A percentile compares a stretch with the other conserved stretches of the same genome.
phyloP scores from a whole-genome alignment of 2,113 vertebrate species.

The Epinephelus moara region DNA sequence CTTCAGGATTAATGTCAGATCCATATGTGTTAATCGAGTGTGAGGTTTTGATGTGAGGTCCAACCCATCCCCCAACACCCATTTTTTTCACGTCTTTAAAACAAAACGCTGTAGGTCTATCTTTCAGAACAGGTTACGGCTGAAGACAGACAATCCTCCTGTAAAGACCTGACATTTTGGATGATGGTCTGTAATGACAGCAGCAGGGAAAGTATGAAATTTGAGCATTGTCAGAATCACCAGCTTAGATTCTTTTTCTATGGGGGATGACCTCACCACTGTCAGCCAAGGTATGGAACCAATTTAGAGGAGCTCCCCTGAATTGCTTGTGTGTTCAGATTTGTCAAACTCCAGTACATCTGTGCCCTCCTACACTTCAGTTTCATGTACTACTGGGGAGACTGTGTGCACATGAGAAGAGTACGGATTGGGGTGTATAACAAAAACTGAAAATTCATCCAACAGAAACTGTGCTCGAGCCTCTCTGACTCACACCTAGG shows the following conservation, averaged over 20 bases:
- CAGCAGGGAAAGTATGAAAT: conserved; percentile 65
- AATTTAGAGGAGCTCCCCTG: conserved; percentile 77
- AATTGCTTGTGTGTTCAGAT: conserved; percentile 75
- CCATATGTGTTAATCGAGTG: conserved; percentile 80
- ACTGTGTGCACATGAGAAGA: conserved; percentile 31
- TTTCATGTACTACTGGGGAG: conserved; percentile 59
- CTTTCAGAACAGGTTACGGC: conserved; percentile 55
- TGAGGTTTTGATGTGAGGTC: conserved; percentile 73
- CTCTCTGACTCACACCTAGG: conserved; percentile 72
- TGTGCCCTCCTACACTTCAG: conserved; percentile 72
- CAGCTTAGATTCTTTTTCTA: conserved; percentile 35
- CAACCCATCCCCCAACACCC: background rate
- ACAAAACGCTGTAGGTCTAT: conserved; percentile 41
- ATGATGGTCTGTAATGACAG: conserved; percentile 63
- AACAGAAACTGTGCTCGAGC: conserved; percentile 52
- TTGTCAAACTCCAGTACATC: conserved; percentile 72
- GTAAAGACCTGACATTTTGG: conserved; percentile 39
- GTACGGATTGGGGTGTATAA: conserved; percentile 55
- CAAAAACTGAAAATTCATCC: conserved; percentile 67
- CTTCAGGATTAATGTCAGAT: conserved; percentile 79
- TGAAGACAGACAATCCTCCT: conserved; percentile 49
- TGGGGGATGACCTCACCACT: conserved; percentile 77
- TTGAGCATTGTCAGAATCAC: conserved; percentile 58
- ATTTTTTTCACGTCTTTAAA: conserved; percentile 4
- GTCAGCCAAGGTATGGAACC: conserved; percentile 82